phyloP scores from a whole-genome alignment of 2,797 vertebrate genomes.

The Aeoliscus strigatus region DNA sequence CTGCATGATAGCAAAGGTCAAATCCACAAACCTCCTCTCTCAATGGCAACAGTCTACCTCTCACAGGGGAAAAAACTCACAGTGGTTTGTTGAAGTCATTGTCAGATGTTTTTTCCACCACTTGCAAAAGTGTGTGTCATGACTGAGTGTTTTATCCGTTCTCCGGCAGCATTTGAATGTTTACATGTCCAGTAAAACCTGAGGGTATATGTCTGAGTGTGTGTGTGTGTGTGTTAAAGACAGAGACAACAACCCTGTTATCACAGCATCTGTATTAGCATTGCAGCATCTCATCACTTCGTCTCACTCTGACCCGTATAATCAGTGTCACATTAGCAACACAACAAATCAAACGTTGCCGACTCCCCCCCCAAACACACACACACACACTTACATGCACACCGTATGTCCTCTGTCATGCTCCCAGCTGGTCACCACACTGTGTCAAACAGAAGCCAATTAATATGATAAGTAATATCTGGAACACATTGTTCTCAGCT shows the following conservation, averaged over 20 bases:
- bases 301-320: constrained; percentile 99
- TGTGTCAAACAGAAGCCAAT: constrained; percentile 98
- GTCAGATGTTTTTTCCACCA: constrained; percentile 49
- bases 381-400: constrained; percentile 21
- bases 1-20: constrained; percentile 76
- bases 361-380: constrained; percentile 18
- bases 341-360: constrained; percentile 93
- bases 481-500: constrained; percentile 87
- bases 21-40: constrained; percentile 73
- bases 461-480: constrained; percentile 99
- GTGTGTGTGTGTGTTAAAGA: constrained; percentile 20
- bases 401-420: constrained; percentile 85
- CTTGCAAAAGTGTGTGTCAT: constrained; percentile 23
- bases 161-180: constrained; percentile 22
- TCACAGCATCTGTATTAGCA: constrained; percentile 84
- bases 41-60: constrained; percentile 72
- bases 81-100: constrained; percentile 65
- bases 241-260: constrained; percentile 55
- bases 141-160: constrained; percentile 14
- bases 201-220: constrained; percentile 29
- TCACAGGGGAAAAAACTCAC: constrained; percentile 37
- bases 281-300: constrained; percentile 88
- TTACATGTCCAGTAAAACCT: constrained; percentile 12
- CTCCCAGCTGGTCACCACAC: constrained; percentile 94
- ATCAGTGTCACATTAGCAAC: constrained; percentile 99